phyloP scores from a whole-genome alignment of 2,888 invertebrate species.

The Tetrapedia diversipes region DNA sequence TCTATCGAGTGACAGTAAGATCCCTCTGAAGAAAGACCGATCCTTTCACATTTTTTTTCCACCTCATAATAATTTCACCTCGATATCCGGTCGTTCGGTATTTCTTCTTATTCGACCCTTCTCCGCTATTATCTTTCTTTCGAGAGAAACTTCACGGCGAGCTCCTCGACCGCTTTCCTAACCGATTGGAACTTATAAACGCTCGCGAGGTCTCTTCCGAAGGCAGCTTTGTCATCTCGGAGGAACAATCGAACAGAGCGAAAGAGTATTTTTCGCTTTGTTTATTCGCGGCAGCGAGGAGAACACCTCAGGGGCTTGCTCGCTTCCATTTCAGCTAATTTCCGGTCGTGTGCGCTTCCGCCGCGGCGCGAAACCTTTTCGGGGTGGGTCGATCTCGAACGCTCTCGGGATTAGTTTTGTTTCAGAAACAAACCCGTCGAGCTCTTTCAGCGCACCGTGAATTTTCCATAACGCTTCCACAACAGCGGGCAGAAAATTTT shows the following conservation, averaged over 20 bases:
- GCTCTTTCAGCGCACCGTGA: neutral
- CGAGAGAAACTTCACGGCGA: neutral
- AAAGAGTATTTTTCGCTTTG: conserved; percentile 51
- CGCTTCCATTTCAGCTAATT: conserved; percentile 70
- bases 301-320: conserved; percentile 25
- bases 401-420: neutral
- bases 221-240: conserved; percentile 32
- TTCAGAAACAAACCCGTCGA: neutral
- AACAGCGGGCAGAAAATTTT: neutral
- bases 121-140: conserved; percentile 5
- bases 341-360: conserved; percentile 57
- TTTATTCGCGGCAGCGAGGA: conserved; percentile 42
- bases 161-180: neutral
- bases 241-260: conserved; percentile 12
- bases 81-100: neutral
- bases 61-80: neutral
- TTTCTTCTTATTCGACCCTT: neutral
- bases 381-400: conserved; percentile 25
- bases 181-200: conserved; percentile 3
- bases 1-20: neutral
- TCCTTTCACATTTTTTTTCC: neutral
- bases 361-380: conserved; percentile 27
- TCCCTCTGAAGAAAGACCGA: neutral
- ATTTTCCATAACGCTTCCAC: neutral
- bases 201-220: neutral